phyloP scores from a whole-genome alignment of 2,797 vertebrate genomes.

The Iguana delicatissima region DNA sequence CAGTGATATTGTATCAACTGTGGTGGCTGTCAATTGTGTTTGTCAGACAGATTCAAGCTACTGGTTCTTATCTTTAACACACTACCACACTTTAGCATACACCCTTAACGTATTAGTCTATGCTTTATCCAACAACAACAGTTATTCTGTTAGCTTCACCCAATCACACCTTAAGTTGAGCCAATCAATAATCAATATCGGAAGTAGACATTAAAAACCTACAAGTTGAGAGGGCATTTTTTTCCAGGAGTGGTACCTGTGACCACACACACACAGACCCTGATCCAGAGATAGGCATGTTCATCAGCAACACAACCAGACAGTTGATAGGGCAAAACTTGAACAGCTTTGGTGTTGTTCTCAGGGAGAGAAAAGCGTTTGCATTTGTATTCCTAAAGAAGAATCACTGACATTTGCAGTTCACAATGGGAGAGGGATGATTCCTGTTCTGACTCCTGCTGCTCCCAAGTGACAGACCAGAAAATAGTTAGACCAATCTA shows the following conservation, averaged over 20 bases:
- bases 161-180: no score
- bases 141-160: no score
- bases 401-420: not conserved
- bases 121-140: not conserved
- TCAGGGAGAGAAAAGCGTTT: not conserved
- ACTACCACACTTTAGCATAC: no score
- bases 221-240: no score
- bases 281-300: not conserved
- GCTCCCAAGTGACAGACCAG: not conserved
- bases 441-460: not conserved
- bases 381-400: not conserved
- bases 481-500: no score
- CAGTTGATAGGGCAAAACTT: not conserved
- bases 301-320: not conserved
- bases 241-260: no score
- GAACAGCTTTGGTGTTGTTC: not conserved
- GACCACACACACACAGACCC: no score
- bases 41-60: not conserved
- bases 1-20: not conserved
- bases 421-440: not conserved
- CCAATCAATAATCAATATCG: no score
- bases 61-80: conserved; percentile 40
- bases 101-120: not conserved
- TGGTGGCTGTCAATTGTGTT: not conserved
- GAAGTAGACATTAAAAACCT: no score